phyloP scores from a whole-genome alignment of 2,113 vertebrate species.

The Phyllopteryx taeniolatus region DNA sequence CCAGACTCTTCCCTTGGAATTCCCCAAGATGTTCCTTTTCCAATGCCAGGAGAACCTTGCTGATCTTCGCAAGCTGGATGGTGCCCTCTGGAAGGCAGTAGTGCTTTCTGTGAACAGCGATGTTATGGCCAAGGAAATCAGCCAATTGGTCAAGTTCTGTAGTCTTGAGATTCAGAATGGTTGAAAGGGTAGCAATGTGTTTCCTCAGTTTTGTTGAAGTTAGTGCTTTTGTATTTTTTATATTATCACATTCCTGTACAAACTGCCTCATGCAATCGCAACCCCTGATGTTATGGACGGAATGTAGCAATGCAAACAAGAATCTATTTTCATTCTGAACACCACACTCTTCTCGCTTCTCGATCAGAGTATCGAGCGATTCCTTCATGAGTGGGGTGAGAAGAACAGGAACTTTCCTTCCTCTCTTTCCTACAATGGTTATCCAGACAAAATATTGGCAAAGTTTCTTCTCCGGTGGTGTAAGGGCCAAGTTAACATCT shows the following conservation, averaged over 20 bases:
- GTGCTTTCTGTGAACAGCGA: not conserved
- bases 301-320: not conserved
- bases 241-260: not conserved
- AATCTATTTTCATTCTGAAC: not conserved
- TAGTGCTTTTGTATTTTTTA: no score
- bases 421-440: conserved; percentile 14
- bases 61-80: conserved; percentile 8
- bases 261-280: no score
- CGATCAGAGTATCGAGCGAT: not conserved
- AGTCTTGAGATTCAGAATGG: conserved; percentile 11
- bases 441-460: conserved; percentile 4
- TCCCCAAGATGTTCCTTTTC: conserved; percentile 9
- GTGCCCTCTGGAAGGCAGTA: conserved; percentile 15
- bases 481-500: conserved; percentile 19
- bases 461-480: not conserved
- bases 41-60: conserved; percentile 25
- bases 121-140: conserved; percentile 19
- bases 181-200: no score
- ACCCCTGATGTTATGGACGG: not conserved
- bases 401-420: conserved; percentile 16
- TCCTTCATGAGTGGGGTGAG: conserved; percentile 17
- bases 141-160: conserved; percentile 27
- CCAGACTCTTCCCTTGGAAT: conserved; percentile 22
- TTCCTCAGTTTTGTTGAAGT: no score
- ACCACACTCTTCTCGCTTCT: not conserved